Base-by-base conservation (phyloP, 2,113 vertebrate genomes). In the Sterna hirundo region DNA sequence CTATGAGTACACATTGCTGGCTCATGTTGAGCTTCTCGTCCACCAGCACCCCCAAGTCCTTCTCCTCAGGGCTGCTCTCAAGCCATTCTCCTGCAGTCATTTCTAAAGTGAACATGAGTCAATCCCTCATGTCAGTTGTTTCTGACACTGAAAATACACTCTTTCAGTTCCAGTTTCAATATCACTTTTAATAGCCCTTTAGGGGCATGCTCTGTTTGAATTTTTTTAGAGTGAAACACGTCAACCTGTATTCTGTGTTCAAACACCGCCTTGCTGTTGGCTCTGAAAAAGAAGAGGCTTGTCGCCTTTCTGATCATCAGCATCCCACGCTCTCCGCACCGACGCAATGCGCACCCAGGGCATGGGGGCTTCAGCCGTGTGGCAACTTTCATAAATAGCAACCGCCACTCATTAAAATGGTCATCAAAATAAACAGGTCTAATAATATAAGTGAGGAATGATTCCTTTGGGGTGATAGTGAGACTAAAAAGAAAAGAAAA, bases 321-420 rank as follows among this genome's bases (percentile, higher is more conserved):
- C 79, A 85, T 61, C 66, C 69, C 80, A 71, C 3, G 3, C 77
- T 52, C 57, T 74, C 68, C 21, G 40, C 88, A 58, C 30, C 0
- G 2, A 88, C 79, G 47, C 75, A 84, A n/a, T 22, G 38, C 32
- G 2, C 25, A 71, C 9, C 18, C 65, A 34, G 55, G 58, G 25
- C 70, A 71, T 0, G 44, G 57, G 66, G 46, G 62, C 58, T 88
- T n/a, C 91, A 95, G 94, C 68, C 34, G 29, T 9, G 26, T 7
- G 13, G 84, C 22, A 62, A 13, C 49, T 75, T 75, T 22, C 58
- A 76, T 4, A 58, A 83, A 88, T 21, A 76, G 49, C 9, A 2
- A n/a, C 20, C 0, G 0, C 6, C 54, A 83, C 51, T 46, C 2
- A 0, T 52, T 85, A 77, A 82, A 77, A 62, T 17, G 34, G 52